Conservation (phyloP, 2,113 vertebrate genomes). For the Xiphophorus hellerii region DNA sequence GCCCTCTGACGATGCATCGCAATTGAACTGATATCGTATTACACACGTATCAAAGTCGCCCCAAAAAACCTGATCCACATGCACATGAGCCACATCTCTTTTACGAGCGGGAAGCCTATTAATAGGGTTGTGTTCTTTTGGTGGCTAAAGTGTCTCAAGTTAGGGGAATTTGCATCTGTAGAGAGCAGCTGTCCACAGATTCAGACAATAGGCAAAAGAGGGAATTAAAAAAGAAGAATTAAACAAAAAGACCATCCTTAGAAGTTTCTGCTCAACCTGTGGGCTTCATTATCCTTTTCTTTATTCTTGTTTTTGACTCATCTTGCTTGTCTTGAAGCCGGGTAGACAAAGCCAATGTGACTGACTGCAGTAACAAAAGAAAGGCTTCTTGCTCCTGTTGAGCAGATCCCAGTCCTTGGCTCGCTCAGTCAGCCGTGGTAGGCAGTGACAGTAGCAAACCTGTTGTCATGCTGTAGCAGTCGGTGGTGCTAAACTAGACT, state of each 20-base stretch:
- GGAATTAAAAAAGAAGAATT: slow-evolving; percentile 5
- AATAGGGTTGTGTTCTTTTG: slow-evolving; percentile 78
- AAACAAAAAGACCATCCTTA: slow-evolving; percentile 21
- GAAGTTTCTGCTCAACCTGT: slow-evolving; percentile 40
- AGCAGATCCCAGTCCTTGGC: not conserved
- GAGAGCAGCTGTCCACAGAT: slow-evolving; percentile 62
- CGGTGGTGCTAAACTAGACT: slow-evolving; percentile 60
- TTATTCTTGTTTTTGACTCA: slow-evolving; percentile 50
- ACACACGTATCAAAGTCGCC: slow-evolving; percentile 82
- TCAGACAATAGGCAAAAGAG: slow-evolving; percentile 51
- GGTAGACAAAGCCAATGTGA: slow-evolving; percentile 32
- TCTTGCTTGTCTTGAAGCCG: slow-evolving; percentile 50
- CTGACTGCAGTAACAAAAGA: slow-evolving; percentile 50
- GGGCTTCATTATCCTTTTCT: slow-evolving; percentile 7
- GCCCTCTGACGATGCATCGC: slow-evolving; percentile 77
- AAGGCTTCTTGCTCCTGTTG: not conserved
- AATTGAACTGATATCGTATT: slow-evolving; percentile 84
- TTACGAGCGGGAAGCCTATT: slow-evolving; percentile 80
- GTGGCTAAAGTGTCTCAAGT: slow-evolving; percentile 76
- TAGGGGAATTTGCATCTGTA: slow-evolving; percentile 71
- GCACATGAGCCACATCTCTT: slow-evolving; percentile 67
- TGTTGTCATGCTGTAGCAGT: slow-evolving; percentile 53
- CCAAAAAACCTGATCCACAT: slow-evolving; percentile 77
- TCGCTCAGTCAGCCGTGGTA: slow-evolving; percentile 1
- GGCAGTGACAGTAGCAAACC: slow-evolving; percentile 37